These are phyloP conservation scores for Ochlodes sylvanus DNA, from an alignment of 2,888 invertebrate genomes.

Conservation along the genomic window DNA sequence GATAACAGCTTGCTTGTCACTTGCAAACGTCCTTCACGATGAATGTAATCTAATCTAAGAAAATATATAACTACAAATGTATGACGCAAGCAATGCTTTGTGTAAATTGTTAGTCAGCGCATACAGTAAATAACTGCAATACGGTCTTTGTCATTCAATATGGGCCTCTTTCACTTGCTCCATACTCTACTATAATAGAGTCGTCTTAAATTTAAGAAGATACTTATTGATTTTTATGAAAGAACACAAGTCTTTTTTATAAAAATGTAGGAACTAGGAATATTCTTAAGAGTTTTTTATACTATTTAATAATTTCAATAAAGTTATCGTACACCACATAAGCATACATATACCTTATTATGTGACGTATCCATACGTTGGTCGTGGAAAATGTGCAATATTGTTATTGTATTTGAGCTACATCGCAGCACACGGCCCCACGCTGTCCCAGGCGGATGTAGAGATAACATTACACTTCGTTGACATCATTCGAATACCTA, in stretches of 20 bases:
- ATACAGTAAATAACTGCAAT: constrained; percentile 17
- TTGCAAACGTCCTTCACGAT: constrained; percentile 41
- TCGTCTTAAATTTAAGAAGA: too few species aligned
- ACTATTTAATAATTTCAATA: too few species aligned
- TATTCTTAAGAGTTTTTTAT: too few species aligned
- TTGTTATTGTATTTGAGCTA: constrained; percentile 2
- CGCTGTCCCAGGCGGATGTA: constrained; percentile 68
- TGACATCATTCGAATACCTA: constrained; percentile 62
- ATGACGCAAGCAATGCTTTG: constrained; percentile 32
- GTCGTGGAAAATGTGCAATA: not conserved
- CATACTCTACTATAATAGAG: not conserved
- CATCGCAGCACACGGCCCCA: constrained; percentile 43
- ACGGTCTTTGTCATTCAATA: constrained; percentile 1
- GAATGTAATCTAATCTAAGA: constrained; percentile 43
- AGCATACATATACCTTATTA: too few species aligned
- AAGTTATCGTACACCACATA: too few species aligned
- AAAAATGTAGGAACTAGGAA: too few species aligned
- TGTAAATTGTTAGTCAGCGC: constrained; percentile 32
- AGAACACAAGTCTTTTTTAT: too few species aligned
- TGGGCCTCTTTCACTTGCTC: constrained; percentile 45
- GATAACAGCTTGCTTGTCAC: constrained; percentile 12
- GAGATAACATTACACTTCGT: constrained; percentile 74
- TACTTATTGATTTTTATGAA: too few species aligned
- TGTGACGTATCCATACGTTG: not conserved
- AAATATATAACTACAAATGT: constrained; percentile 26